Evolutionary conservation across 2,797 vertebrate species (phyloP), one percentile per base, ranked within the genome.

Genomic region (Enteromius argenteus): DNA sequence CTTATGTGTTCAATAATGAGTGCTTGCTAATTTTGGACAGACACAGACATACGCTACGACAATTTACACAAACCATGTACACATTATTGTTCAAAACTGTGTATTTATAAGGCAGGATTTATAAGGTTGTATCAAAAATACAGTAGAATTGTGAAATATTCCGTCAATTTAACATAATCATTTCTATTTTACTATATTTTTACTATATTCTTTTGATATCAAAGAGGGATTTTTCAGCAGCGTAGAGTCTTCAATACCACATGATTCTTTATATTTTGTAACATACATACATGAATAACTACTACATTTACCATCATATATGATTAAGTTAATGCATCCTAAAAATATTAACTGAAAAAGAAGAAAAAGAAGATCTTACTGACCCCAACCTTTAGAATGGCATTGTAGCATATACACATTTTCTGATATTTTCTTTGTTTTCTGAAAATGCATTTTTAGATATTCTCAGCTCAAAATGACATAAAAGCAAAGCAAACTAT

Each of bases 401-500:
- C 23, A 27, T 1, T 27, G 11, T 60, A 60, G 10, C 56, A 60
- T 23, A 35, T 19, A 66, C 15, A 66, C 6, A 66, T 17, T 66
- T 64, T 32, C 14, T 32, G 6, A 17, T 35, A 32, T 32, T 30
- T 64, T 35, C 30, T 35, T 35, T 67, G 17, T 21, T 37, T 11
- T 67, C 19, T 67, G 35, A 13, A 39, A 39, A 58, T 58, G 11
- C 13, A 37, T 58, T 76, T 39, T 76, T n/a, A 58, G 73, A 76
- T 39, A 58, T 58, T 23, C 32, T 19, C 13, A 56, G 11, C 21
- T 58, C 32, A 37, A 39, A 76, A 58, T 75, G 1, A 37, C 11
- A n/a, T 10, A 39, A 53, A 75, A n/a, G 37, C 6, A 37, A n/a
- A 13, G 15, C 32, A 56, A 37, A 39, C 21, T 76, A 21, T 53